Base-by-base conservation (phyloP, 2,888 invertebrate species). In the Athalia circularis region DNA sequence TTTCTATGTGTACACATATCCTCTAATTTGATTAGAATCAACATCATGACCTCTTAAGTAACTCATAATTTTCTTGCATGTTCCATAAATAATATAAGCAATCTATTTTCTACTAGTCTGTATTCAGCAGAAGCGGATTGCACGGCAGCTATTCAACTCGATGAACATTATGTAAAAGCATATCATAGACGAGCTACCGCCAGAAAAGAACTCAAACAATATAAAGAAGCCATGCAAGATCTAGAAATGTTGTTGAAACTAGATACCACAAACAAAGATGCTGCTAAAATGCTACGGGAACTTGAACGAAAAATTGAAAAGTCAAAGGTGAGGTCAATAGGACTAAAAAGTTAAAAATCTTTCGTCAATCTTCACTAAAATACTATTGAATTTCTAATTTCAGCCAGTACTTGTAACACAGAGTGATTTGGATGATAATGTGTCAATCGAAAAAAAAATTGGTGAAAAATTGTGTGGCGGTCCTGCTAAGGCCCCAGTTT, bases 121-220 rank as follows among this genome's bases (percentile, higher is more conserved):
- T 92, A 93, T 81, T 93, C 93, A 87, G 95, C 96, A 0, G 94
- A 96, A 85, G 92, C 93, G 0, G 98, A 98, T 89, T 98, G 98
- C 86, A 94, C 95, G 0, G 92, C 93, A 77, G 97, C 98, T 0
- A 91, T 98, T 3, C 92, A 93, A 79, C 90, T 97, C 5, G 96
- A 98, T 88, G 92, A 93, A 0, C 93, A 92, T 0, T 97, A 97
- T 84, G 94, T 95, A 0, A 98, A 98, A 91, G 97, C 98, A 0
- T 93, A 95, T 81, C 95, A 95, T 83, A 93, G 98, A 1, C 92
- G 98, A 83, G 96, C 96, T 83, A 93, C 94, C 79, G 96, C 95
- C 0, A 93, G 96, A 79, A 94, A 95, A 85, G 93, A 92, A 5
- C 91, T 97, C 0, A 94, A 95, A 48, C 95, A 95, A 65, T 92